Evolutionary conservation across 2,888 invertebrate species (phyloP).

Genomic region (Diarsia brunnea): DNA sequence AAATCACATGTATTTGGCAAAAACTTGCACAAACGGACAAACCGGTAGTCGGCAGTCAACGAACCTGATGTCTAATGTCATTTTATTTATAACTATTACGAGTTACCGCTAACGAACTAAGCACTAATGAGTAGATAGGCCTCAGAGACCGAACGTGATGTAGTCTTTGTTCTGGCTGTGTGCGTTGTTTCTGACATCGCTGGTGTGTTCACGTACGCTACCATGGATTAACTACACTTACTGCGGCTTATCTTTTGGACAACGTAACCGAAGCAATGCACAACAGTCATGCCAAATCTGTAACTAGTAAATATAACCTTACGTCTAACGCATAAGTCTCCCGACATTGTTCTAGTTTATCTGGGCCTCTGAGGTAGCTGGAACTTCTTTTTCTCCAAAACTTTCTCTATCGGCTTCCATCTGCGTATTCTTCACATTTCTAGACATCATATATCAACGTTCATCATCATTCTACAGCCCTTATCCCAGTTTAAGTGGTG

Average conservation of each 20-base stretch:
- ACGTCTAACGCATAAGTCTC: not conserved
- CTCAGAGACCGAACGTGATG: not conserved
- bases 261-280: too few relatives aligned
- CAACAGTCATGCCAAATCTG: not conserved
- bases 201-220: not conserved
- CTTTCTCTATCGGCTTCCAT: not conserved
- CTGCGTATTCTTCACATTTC: not conserved
- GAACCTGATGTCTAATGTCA: conserved; percentile 52
- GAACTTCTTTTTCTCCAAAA: not conserved
- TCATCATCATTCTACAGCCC: not conserved
- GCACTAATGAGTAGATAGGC: conserved; percentile 16
- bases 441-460: too few relatives aligned
- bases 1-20: conserved; percentile 21
- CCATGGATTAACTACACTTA: not conserved
- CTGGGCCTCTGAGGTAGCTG: not conserved
- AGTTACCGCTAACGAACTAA: conserved; percentile 25
- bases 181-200: not conserved
- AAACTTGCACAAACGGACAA: conserved; percentile 54
- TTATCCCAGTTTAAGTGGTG: not conserved
- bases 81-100: conserved; percentile 57
- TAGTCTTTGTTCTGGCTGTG: not conserved
- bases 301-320: not conserved
- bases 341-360: not conserved
- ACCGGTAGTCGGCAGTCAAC: conserved; percentile 51
- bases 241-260: not conserved